Evolutionary conservation across 2,797 vertebrate species (phyloP), one percentile per base, ranked within the genome.

Genomic region (Crypturellus tataupa): DNA sequence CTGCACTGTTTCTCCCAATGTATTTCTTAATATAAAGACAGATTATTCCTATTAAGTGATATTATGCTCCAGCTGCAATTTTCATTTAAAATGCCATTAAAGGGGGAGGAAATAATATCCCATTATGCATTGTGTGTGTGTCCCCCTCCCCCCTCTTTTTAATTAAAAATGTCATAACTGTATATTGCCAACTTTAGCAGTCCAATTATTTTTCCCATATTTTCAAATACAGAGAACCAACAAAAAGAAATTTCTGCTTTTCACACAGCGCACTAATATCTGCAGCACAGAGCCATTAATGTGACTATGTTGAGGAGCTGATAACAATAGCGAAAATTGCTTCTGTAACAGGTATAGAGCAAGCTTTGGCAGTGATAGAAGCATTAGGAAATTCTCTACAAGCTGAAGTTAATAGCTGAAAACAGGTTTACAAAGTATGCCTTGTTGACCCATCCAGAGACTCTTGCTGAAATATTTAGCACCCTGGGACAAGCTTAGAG

Each of bases 311-410:
- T 73, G 27, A 94, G 72, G n/a, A 53, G 44, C 19, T 78, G 67
- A 51, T 55, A 96, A 44, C 7, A 89, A 47, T 4, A 70, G 37
- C 67, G 79, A 89, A 92, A 96, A 91, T 9, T 86, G 23, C 42
- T 81, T 76, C 64, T 25, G 23, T 19, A 75, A 33, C 25, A 75
- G 44, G 51, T 87, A 72, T 12, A 17, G 18, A 83, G 18, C 42
- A 89, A 85, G 49, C 0, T 47, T 91, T 93, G 42, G 25, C 23
- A 70, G 71, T 44, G 7, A 53, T 16, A 92, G 47, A 71, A 89
- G 46, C 24, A 14, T 58, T 27, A 75, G 23, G 37, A 93, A 82
- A 73, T 40, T 70, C 47, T 69, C 39, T 39, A 56, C 16, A 25
- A 71, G 10, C 44, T 27, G 67, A 73, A 69, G 27, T 81, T 56